Conservation (phyloP, 2,888 invertebrate genomes). For the Aphodius granarius region DNA sequence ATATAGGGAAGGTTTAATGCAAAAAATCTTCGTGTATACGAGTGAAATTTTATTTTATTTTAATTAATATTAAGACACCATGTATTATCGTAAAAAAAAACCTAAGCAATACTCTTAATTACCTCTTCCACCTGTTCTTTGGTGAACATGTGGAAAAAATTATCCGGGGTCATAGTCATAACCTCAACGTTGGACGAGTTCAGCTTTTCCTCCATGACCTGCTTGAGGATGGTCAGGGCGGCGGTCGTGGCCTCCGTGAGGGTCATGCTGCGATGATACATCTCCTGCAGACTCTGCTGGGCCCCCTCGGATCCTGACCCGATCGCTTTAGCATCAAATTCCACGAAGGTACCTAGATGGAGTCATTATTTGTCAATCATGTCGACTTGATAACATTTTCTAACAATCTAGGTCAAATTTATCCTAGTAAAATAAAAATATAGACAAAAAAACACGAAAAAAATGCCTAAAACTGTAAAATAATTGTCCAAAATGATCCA, state of each 20-base stretch:
- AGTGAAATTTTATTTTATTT: neutral
- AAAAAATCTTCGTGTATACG: neutral
- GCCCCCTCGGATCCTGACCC: slow-evolving; percentile 99
- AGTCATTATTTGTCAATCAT: no score
- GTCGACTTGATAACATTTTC: no score
- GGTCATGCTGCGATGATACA: slow-evolving; percentile 84
- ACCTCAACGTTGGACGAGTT: slow-evolving; percentile 97
- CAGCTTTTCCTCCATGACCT: slow-evolving; percentile 99
- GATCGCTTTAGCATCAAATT: slow-evolving; percentile 98
- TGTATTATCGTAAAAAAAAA: slow-evolving; percentile 13
- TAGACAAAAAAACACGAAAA: no score
- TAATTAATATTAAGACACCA: slow-evolving; percentile 11
- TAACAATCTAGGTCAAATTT: no score
- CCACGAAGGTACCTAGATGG: slow-evolving; percentile 95
- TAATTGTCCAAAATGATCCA: no score
- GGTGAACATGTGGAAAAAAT: slow-evolving; percentile 85
- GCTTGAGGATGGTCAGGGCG: slow-evolving; percentile 92
- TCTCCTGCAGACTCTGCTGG: slow-evolving; percentile 85
- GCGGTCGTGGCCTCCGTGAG: slow-evolving; percentile 90
- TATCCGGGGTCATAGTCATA: slow-evolving; percentile 85
- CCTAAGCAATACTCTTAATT: slow-evolving; percentile 57
- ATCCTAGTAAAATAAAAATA: no score
- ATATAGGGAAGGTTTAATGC: no score
- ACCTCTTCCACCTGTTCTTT: slow-evolving; percentile 91
- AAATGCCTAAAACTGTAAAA: no score